Evolutionary conservation across 1,140 invertebrate genomes (phyloP), one percentile per base, ranked within the genome.

Genomic region (Venturia canescens): DNA sequence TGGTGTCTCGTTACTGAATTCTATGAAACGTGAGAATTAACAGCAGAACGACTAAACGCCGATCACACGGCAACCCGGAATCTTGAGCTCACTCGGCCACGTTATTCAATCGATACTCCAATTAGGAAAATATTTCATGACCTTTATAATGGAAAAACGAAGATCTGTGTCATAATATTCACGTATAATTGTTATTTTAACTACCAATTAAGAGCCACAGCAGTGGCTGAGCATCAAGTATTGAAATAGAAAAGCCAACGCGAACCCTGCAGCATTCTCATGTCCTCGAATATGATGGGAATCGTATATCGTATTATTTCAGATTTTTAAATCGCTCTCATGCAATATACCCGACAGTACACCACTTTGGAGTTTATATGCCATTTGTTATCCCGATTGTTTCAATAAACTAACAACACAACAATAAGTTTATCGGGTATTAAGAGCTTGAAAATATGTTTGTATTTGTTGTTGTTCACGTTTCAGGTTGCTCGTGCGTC

Each of bases 401-500:
- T 44, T 15, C 6, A 44, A 15, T 6, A 44, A 50, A 18, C 3
- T 50, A 18, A 50, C 15, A 50, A 13, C 11, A 5, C 31, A 34
- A 34, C 31, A 34, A 34, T 34, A 34, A 34, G 3, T 34, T 34
- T 34, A 34, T 34, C 31, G 3, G 3, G 31, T 7, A 34, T 34
- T 34, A 7, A 34, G 31, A 34, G 31, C 3, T 34, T 34, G 63
- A 66, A 66, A 18, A 18, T 66, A 18, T 66, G 38, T 70, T 70
- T 21, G 18, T 57, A 16, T 66, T 66, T 50, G 9, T 31, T 29
- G 50, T 72, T 31, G 18, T 84, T 67, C 85, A 60, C 84, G 86
- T 92, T 90, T 53, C 92, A 97, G 96, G 95, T 91, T 98, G 97
- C 90, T 94, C 95, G 77, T 98, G 97, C 90, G 92, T 97, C 70